A percentile compares a stretch with the other conserved stretches of the same genome.
Conservation (phyloP, 2,888 invertebrate genomes). For the Sphaerophoria taeniata region DNA sequence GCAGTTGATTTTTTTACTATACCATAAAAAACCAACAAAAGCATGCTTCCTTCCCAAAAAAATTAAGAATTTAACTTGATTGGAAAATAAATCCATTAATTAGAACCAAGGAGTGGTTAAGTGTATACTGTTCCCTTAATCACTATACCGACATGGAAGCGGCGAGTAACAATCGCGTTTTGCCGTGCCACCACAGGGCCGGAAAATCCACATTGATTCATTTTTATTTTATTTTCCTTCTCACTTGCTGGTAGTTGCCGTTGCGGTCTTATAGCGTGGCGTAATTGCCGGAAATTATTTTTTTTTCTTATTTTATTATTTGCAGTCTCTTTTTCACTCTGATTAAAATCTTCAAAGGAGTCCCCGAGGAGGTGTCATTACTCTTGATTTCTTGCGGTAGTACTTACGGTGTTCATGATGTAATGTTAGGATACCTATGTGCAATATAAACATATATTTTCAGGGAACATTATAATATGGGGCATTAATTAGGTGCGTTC, state of each 20-base stretch:
- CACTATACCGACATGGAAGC: neutral
- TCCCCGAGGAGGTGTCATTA: slow-evolving; percentile 34
- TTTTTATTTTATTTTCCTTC: neutral
- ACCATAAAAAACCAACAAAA: neutral
- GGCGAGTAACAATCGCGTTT: too few relatives aligned
- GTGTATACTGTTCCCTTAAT: slow-evolving; percentile 7
- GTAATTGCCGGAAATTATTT: slow-evolving; percentile 50
- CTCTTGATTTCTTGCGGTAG: slow-evolving; percentile 26
- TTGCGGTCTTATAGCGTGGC: slow-evolving; percentile 4
- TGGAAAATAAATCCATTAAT: slow-evolving; percentile 41
- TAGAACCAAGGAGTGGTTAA: slow-evolving; percentile 32
- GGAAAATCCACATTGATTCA: neutral
- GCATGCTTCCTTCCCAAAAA: neutral
- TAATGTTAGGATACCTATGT: neutral
- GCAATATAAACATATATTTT: neutral
- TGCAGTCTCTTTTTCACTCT: slow-evolving; percentile 27
- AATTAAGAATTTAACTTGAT: slow-evolving; percentile 16
- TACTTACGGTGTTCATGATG: slow-evolving; percentile 11
- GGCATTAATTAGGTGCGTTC: too few relatives aligned
- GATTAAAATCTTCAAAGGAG: slow-evolving; percentile 29
- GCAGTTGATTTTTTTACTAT: neutral
- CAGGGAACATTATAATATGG: too few relatives aligned
- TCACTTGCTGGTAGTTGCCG: neutral
- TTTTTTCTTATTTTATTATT: slow-evolving; percentile 36
- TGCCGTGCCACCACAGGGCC: neutral